These are phyloP conservation scores for Coryphaenoides rupestris DNA, from an alignment of 2,113 vertebrate species.

Conservation along the genomic window DNA sequence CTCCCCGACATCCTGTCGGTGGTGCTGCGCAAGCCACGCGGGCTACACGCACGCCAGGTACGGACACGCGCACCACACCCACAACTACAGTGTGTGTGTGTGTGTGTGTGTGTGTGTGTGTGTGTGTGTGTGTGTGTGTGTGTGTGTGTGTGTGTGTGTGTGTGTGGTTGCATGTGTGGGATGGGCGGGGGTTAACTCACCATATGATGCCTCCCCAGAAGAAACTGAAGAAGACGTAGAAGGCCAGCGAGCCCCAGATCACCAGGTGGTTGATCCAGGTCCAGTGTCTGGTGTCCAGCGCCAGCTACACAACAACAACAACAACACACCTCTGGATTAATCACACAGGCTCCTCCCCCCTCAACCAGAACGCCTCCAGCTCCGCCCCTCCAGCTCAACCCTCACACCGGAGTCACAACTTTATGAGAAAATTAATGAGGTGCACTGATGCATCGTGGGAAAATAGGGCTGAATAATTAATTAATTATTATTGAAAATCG, in stretches of 20 bases:
- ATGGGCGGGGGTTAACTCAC: slow-evolving; percentile 60
- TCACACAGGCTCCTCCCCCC: not conserved
- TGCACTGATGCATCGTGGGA: no score
- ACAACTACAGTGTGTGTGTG: no score
- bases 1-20: slow-evolving; percentile 88
- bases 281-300: slow-evolving; percentile 94
- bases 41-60: slow-evolving; percentile 13
- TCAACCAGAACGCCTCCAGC: not conserved
- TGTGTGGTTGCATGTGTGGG: no score
- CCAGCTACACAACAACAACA: no score
- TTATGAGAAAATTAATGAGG: no score
- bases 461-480: no score
- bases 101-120: no score
- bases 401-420: no score
- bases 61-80: not conserved
- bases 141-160: no score
- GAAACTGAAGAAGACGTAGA: slow-evolving; percentile 97
- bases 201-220: slow-evolving; percentile 99
- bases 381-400: no score
- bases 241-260: slow-evolving; percentile 95
- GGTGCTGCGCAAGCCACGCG: slow-evolving; percentile 64
- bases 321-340: not conserved
- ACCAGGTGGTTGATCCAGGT: slow-evolving; percentile 99
- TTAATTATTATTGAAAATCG: no score
- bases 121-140: no score